These are phyloP conservation scores for Cyanistes caeruleus DNA, from an alignment of 2,113 vertebrate genomes.

Conservation along the genomic window DNA sequence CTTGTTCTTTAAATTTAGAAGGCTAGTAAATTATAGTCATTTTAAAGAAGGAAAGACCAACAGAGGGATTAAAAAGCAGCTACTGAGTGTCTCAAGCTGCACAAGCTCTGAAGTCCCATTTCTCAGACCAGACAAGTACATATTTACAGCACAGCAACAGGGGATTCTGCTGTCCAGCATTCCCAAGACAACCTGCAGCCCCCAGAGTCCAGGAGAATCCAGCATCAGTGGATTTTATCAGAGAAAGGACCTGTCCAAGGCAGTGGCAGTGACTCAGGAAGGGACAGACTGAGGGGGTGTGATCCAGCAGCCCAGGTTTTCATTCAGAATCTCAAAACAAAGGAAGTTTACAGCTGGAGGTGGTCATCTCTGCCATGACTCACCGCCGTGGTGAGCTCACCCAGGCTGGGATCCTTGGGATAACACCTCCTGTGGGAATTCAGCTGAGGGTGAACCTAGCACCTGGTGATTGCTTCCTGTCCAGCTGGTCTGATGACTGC, in stretches of 20 bases:
- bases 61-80: not conserved
- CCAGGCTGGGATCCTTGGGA: not conserved
- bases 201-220: not conserved
- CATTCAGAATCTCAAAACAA: not conserved
- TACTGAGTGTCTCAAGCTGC: not conserved
- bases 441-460: not conserved
- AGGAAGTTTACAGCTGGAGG: not conserved
- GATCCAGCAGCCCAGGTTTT: not conserved
- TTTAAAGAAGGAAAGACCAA: not conserved
- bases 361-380: not conserved
- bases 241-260: not conserved
- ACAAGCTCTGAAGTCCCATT: not conserved
- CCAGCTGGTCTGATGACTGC: constrained; percentile 14
- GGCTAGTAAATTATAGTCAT: not conserved
- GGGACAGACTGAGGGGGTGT: not conserved
- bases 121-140: not conserved
- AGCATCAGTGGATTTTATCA: not conserved
- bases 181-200: not conserved
- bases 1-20: not conserved
- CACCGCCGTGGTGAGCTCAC: not conserved
- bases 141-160: not conserved
- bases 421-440: not conserved
- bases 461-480: constrained; percentile 46
- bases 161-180: not conserved
- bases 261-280: not conserved